These are phyloP conservation scores for Mesembrinibis cayennensis DNA, from an alignment of 2,113 vertebrate species.

Conservation along the genomic window DNA sequence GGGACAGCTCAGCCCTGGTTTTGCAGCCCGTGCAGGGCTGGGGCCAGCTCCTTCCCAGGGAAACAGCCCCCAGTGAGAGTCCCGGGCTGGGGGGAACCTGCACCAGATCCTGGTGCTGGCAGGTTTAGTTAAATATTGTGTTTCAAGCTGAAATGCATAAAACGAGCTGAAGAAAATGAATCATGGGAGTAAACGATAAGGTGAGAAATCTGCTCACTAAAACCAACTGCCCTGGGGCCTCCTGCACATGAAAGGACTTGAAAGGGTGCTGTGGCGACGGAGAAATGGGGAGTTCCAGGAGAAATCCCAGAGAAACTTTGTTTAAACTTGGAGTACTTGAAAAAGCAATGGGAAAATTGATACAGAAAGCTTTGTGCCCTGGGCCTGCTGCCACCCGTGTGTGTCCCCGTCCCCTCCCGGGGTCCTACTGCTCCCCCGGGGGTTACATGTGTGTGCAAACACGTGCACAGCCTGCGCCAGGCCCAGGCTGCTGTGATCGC, in stretches of 20 bases:
- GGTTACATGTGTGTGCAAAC: accelerated
- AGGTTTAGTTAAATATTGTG: background rate
- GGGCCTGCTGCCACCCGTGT: accelerated
- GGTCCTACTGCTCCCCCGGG: background rate
- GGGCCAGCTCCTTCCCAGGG: background rate
- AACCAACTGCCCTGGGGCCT: background rate
- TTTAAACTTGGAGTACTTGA: background rate
- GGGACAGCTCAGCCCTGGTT: background rate
- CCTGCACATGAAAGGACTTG: background rate
- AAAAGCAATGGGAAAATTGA: background rate
- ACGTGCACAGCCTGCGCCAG: background rate
- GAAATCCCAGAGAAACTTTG: background rate
- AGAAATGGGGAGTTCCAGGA: background rate
- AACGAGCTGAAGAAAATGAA: background rate
- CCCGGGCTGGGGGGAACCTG: background rate
- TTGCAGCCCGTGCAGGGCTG: background rate
- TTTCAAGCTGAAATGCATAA: background rate
- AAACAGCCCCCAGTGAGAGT: background rate
- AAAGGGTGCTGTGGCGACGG: background rate
- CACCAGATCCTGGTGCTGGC: background rate
- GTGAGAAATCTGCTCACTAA: slow-evolving; percentile 11
- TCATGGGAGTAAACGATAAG: background rate
- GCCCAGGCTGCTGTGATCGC: background rate
- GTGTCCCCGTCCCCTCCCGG: accelerated
- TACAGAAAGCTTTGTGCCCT: background rate